Percentiles rank a stretch among this genome's conserved stretches.
phyloP scores from a whole-genome alignment of 2,797 vertebrate species.

The Dermochelys coriacea region DNA sequence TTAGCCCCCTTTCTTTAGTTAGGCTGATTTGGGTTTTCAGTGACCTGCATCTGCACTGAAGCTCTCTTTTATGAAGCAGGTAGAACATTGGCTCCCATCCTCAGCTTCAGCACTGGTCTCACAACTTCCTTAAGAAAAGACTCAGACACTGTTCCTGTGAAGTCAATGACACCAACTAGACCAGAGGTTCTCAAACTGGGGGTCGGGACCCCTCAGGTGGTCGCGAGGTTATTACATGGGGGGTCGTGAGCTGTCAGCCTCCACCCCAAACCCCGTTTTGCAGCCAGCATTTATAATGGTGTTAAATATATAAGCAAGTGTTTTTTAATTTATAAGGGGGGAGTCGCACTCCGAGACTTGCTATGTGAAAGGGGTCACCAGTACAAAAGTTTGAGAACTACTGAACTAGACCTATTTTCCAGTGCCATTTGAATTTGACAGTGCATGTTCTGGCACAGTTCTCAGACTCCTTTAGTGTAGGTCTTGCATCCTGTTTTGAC shows the following conservation, averaged over 20 bases:
- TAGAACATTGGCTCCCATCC: background rate
- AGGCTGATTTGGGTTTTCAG: background rate
- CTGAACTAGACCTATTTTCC: background rate
- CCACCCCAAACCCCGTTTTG: too few species aligned
- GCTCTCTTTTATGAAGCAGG: background rate
- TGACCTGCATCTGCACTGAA: background rate
- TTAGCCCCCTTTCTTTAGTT: background rate
- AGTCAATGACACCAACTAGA: background rate
- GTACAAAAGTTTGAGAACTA: too few species aligned
- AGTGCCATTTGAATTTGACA: background rate
- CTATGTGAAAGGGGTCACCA: too few species aligned
- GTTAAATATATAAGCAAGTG: too few species aligned
- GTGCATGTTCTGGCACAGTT: background rate
- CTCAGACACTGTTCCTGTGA: background rate
- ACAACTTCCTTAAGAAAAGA: background rate
- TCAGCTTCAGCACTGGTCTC: background rate
- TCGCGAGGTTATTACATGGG: too few species aligned
- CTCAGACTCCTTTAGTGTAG: background rate
- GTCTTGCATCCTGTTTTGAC: background rate
- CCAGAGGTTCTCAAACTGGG: too few species aligned
- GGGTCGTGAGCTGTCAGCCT: too few species aligned
- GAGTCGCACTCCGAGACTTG: too few species aligned
- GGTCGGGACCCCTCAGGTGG: too few species aligned
- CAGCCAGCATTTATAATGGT: too few species aligned
- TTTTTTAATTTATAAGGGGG: too few species aligned